Evolutionary conservation across 2,797 vertebrate genomes (phyloP).

Genomic region (Lophius americanus): DNA sequence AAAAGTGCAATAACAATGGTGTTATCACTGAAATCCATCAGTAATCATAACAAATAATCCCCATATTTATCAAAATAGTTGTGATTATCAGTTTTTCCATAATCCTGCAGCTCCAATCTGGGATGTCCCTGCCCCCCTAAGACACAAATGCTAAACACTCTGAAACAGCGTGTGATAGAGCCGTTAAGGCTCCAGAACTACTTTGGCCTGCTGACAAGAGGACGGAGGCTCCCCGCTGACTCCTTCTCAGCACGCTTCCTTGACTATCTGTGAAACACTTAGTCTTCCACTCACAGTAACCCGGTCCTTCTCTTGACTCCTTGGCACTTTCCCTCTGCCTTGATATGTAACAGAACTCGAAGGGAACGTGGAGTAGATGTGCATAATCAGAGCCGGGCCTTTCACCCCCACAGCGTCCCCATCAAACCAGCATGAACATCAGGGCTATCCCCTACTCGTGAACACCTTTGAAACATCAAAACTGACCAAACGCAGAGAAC

Average conservation of each 20-base stretch:
- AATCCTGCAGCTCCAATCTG: too few relatives aligned
- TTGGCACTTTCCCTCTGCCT: constrained; percentile 42
- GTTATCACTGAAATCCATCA: too few relatives aligned
- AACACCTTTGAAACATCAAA: constrained; percentile 67
- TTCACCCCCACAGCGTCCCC: constrained; percentile 49
- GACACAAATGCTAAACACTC: background rate
- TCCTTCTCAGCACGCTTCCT: constrained; percentile 70
- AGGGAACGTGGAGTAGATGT: constrained; percentile 64
- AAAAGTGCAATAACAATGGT: too few relatives aligned
- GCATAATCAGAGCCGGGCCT: constrained; percentile 69
- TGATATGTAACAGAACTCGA: constrained; percentile 74
- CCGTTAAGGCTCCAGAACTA: constrained; percentile 59
- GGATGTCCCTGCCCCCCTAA: too few relatives aligned
- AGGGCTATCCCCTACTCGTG: constrained; percentile 38
- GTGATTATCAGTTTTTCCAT: too few relatives aligned
- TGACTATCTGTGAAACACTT: constrained; percentile 71
- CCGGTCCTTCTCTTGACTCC: constrained; percentile 48
- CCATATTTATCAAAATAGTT: too few relatives aligned
- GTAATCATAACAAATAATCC: too few relatives aligned
- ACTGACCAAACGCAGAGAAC: constrained; percentile 56
- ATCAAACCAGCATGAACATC: constrained; percentile 53
- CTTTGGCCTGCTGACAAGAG: constrained; percentile 70
- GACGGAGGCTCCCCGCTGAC: constrained; percentile 54
- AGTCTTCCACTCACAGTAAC: constrained; percentile 67
- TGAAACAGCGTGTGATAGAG: constrained; percentile 61